Evolutionary conservation across 2,888 invertebrate genomes (phyloP).

Genomic region (Petrophora chlorosata): DNA sequence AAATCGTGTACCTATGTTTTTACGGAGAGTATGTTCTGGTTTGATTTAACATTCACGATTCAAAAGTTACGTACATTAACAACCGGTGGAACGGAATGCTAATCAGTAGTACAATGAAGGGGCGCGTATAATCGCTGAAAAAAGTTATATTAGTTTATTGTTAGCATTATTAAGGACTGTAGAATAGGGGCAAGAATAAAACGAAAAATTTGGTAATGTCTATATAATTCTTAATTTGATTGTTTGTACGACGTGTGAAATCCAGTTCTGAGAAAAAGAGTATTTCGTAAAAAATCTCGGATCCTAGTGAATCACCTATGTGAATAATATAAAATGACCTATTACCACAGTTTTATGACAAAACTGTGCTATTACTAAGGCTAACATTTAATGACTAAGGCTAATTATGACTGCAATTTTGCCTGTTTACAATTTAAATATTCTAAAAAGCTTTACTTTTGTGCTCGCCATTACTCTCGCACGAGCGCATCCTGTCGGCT

Average conservation of each 20-base stretch:
- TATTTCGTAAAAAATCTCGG: too few species aligned
- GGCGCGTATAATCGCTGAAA: slow-evolving; percentile 41
- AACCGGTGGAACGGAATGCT: slow-evolving; percentile 46
- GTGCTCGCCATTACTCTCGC: slow-evolving; percentile 34
- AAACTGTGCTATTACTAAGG: too few species aligned
- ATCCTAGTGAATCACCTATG: too few species aligned
- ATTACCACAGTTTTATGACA: too few species aligned
- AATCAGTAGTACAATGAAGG: slow-evolving; percentile 53
- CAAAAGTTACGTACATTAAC: slow-evolving; percentile 33
- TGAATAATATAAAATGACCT: too few species aligned
- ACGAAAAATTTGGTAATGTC: neutral
- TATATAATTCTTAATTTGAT: too few species aligned
- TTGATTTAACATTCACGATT: slow-evolving; percentile 37
- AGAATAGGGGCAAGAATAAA: neutral
- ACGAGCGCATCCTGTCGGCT: slow-evolving; percentile 58
- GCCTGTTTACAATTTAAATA: too few species aligned
- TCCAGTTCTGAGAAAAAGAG: too few species aligned
- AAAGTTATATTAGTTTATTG: slow-evolving; percentile 14
- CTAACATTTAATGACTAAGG: too few species aligned
- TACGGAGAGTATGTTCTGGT: slow-evolving; percentile 27
- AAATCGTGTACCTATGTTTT: neutral
- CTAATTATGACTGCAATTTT: too few species aligned
- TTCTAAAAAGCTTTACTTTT: slow-evolving; percentile 28
- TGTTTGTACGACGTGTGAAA: too few species aligned
- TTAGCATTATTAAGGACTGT: neutral